Evolutionary conservation across 2,113 vertebrate species (phyloP).

Genomic region (Anhinga rufa): DNA sequence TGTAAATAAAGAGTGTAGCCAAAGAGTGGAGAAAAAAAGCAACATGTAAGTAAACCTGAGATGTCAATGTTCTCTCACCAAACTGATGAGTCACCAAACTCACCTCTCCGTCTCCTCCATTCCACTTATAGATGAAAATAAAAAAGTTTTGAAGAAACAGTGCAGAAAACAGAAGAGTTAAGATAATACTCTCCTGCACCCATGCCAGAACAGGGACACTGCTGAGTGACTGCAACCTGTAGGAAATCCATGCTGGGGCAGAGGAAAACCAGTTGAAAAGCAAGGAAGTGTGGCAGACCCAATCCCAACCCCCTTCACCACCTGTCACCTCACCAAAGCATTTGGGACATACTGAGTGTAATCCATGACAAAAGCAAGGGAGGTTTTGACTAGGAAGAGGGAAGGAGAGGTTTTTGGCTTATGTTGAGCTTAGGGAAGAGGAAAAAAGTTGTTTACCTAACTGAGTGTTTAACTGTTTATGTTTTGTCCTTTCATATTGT

Average conservation of each 20-base stretch:
- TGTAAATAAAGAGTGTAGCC: not conserved
- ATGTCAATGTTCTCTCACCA: accelerated
- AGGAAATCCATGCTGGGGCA: accelerated
- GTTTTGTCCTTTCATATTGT: not conserved
- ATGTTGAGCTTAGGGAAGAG: not conserved
- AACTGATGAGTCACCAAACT: not conserved
- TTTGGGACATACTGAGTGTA: not conserved
- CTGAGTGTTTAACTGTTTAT: not conserved
- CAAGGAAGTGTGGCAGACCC: not conserved
- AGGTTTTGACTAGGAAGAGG: not conserved
- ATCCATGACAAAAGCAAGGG: not conserved
- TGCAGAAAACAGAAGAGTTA: not conserved
- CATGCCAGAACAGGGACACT: too few species aligned
- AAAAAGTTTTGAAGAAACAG: not conserved
- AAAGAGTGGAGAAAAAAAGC: not conserved
- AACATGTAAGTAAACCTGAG: not conserved
- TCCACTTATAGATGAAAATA: not conserved
- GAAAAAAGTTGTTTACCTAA: not conserved
- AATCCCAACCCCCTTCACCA: not conserved
- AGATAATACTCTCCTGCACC: not conserved
- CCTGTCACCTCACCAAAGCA: not conserved
- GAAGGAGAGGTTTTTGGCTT: not conserved
- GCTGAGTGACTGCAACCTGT: not conserved
- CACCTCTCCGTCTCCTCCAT: accelerated
- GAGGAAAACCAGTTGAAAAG: not conserved